Percentiles rank a stretch among this genome's conserved stretches.
Evolutionary conservation across 2,113 vertebrate species (phyloP).

Genomic region (Terrapene triunguis): DNA sequence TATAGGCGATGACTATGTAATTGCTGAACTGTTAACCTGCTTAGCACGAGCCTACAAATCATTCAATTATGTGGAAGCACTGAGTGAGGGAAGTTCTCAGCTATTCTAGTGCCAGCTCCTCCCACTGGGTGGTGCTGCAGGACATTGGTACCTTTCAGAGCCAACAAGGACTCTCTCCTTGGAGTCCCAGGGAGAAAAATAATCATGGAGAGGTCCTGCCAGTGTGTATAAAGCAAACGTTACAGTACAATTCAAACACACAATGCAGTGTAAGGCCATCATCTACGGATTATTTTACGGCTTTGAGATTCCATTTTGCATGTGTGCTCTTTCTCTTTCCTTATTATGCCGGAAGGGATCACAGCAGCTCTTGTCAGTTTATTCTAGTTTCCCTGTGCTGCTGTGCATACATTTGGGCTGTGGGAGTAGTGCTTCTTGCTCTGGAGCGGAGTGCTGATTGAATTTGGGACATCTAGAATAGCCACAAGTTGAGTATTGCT

Average conservation of each 20-base stretch:
- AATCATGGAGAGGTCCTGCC: neutral
- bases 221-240: neutral
- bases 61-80: fast-evolving
- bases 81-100: neutral
- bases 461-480: neutral
- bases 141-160: neutral
- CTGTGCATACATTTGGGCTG: neutral
- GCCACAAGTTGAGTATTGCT: neutral
- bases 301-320: neutral
- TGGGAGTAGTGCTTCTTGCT: neutral
- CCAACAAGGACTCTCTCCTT: neutral
- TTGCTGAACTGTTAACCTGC: neutral
- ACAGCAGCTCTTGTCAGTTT: neutral
- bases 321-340: neutral
- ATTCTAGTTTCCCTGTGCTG: neutral
- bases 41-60: neutral
- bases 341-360: neutral
- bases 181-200: neutral
- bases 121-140: neutral
- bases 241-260: neutral
- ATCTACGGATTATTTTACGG: neutral
- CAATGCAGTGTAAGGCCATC: neutral
- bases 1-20: neutral
- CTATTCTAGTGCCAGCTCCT: neutral
- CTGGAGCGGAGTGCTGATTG: neutral